Base-by-base conservation (phyloP, 2,888 invertebrate species). In the Silvanus unidentatus region DNA sequence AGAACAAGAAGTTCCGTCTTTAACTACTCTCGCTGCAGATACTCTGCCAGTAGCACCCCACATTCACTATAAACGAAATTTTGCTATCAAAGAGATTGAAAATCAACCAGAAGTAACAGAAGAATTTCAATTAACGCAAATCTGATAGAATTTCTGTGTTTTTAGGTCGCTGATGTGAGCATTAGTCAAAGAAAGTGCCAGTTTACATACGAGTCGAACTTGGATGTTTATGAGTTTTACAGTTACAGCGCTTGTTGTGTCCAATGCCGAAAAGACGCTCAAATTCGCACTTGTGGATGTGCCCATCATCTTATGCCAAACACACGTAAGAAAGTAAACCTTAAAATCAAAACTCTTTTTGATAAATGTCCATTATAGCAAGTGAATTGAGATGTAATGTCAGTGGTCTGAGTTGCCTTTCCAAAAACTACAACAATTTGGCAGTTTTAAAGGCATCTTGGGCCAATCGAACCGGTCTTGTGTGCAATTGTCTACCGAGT, bases 161-260 rank as follows among this genome's bases (percentile, higher is more conserved):
- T 40, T 44, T 16, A 72, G 64, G 67, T 81, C 1, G 73, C 75
- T 1, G 77, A 78, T 39, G 80, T 84, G 0, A 76, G 77, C 5
- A 71, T 81, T 0, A 63, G 75, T 6, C 84, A 86, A 62, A 76
- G 88, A 6, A 80, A 81, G 38, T 88, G 88, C 59, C 79, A 82
- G 8, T 88, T 85, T 62, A 73, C 76, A 36, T 72, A 81, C 45
- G 88, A 88, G 67, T 82, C 81, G 42, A 68, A 76, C 39, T 70
- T 78, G 8, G 75, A 78, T 16, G 73, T 84, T 0, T 84, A 84
- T 64, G 74, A 76, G 0, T 73, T 75, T 46, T 88, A 88, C 62
- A 86, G 86, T 36, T 85, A 82, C 63, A 84, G 82, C 58, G 81
- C 84, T 1, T 88, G 88, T 59, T 78, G 79, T 0, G 80, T 86